Evolutionary conservation across 1,140 invertebrate species (phyloP).

Genomic region (Varroa destructor): DNA sequence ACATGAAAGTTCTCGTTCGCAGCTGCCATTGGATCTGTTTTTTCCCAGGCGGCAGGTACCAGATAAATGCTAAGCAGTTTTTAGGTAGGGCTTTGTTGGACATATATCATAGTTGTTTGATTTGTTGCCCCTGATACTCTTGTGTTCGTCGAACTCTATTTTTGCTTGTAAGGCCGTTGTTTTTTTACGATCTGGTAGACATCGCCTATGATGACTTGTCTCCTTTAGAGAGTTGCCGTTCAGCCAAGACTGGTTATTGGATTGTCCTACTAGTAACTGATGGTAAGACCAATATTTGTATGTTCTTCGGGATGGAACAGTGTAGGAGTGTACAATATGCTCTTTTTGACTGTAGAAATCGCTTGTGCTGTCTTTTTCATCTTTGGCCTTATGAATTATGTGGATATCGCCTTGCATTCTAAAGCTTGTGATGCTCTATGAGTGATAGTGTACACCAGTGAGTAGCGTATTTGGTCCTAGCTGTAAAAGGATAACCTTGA

Average conservation of each 20-base stretch:
- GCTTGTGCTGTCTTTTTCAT: background rate
- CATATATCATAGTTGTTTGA: background rate
- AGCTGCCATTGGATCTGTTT: background rate
- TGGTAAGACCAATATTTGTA: background rate
- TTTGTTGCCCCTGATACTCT: background rate
- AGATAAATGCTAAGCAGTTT: constrained; percentile 8
- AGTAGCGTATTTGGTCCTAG: constrained; percentile 11
- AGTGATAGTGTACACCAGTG: background rate
- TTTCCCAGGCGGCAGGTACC: constrained; percentile 3
- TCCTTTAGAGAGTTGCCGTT: background rate
- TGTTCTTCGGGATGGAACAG: background rate
- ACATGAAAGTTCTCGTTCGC: constrained; percentile 13
- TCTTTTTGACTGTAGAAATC: background rate
- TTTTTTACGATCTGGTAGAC: constrained; percentile 17
- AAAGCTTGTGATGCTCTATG: background rate
- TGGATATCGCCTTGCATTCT: background rate
- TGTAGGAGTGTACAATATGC: background rate
- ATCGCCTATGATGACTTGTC: constrained; percentile 8
- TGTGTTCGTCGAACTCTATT: constrained; percentile 1
- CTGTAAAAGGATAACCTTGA: constrained; percentile 2
- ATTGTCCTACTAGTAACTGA: background rate
- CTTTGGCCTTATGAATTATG: background rate
- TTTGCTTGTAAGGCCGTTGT: background rate
- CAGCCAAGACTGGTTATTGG: background rate
- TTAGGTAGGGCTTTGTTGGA: background rate